Conservation (phyloP, 2,113 vertebrate species). For the Ochotona curzoniae region DNA sequence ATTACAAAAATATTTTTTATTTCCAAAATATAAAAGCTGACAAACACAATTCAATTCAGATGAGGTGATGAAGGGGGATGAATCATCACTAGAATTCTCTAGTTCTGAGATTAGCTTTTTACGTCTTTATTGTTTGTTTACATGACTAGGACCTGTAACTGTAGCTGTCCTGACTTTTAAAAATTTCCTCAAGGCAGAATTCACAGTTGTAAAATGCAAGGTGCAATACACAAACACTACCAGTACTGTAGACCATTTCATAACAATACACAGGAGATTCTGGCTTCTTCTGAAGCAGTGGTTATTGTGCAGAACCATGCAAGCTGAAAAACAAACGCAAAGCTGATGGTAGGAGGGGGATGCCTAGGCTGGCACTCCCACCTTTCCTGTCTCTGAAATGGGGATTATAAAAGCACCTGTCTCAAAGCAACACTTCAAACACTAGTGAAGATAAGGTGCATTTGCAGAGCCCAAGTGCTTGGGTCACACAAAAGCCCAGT, state of each 20-base stretch:
- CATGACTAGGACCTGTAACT: neutral
- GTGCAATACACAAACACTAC: neutral
- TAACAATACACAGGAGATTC: neutral
- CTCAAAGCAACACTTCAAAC: neutral
- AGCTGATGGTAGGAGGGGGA: neutral
- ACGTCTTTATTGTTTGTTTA: neutral
- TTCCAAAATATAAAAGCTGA: neutral
- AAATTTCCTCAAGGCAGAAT: slow-evolving; percentile 19
- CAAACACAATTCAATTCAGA: neutral
- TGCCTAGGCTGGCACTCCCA: neutral
- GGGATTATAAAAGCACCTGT: neutral
- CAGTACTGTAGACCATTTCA: neutral
- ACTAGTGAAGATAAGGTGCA: neutral
- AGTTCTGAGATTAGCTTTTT: neutral
- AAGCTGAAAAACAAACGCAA: neutral
- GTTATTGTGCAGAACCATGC: neutral
- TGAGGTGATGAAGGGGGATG: neutral
- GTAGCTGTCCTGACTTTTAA: neutral
- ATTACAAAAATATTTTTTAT: neutral
- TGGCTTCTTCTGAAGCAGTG: neutral
- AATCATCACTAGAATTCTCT: neutral
- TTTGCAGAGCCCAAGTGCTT: neutral
- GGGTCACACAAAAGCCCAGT: neutral
- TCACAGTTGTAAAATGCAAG: neutral
- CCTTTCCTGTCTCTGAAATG: neutral